Conservation (phyloP, 2,113 vertebrate species). For the Eubucco bourcierii region DNA sequence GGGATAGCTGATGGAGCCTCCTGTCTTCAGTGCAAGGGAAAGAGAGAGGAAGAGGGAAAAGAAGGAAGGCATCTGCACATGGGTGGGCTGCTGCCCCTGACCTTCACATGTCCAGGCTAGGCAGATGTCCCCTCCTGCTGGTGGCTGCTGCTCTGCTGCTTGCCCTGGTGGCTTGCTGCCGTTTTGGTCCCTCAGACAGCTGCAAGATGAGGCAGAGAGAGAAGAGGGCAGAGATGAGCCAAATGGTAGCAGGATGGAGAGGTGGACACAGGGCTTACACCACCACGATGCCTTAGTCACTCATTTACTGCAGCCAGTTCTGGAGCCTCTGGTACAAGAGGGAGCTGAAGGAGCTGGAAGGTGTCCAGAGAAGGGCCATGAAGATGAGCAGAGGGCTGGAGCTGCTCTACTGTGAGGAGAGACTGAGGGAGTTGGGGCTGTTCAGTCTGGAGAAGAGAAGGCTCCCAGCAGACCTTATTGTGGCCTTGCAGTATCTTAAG, state of each 20-base stretch:
- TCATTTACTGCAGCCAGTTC: neutral
- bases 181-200: neutral
- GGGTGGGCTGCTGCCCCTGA: neutral
- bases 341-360: no score
- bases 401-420: no score
- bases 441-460: no score
- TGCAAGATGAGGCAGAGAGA: neutral
- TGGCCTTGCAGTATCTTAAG: no score
- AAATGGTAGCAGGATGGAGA: rapidly evolving
- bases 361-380: no score
- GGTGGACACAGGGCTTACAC: rapidly evolving
- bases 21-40: neutral
- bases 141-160: neutral
- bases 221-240: neutral
- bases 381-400: no score
- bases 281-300: rapidly evolving
- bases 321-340: no score
- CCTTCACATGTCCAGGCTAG: neutral
- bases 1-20: neutral
- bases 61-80: neutral
- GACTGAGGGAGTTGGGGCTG: no score
- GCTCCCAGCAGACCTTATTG: no score
- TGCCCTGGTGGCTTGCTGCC: neutral
- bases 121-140: neutral
- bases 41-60: neutral